Evolutionary conservation across 2,888 invertebrate genomes (phyloP).

Genomic region (Stenchaetothrips biformis): DNA sequence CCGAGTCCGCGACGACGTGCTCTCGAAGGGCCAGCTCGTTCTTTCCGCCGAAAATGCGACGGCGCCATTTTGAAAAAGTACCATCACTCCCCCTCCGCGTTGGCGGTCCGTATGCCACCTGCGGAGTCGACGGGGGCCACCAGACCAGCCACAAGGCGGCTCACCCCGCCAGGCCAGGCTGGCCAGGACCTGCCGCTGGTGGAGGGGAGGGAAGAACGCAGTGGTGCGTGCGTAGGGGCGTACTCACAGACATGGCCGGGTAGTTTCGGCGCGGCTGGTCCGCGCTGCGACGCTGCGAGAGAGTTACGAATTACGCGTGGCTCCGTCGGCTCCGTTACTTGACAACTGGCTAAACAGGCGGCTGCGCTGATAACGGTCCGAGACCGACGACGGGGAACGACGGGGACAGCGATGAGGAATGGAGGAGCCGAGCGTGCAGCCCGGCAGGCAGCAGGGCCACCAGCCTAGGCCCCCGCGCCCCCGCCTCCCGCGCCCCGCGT

Average conservation of each 20-base stretch:
- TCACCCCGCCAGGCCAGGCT: background rate
- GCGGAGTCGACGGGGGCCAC: background rate
- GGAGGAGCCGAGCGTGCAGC: background rate
- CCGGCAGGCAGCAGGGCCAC: background rate
- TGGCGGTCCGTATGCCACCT: background rate
- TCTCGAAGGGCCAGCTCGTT: background rate
- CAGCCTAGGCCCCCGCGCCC: background rate
- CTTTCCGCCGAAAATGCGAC: too few species aligned
- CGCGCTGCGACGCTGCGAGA: background rate
- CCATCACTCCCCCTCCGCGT: background rate
- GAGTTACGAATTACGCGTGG: background rate
- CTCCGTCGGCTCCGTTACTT: slow-evolving; percentile 5
- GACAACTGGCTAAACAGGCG: slow-evolving; percentile 17
- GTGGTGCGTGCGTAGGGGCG: background rate
- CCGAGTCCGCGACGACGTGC: background rate
- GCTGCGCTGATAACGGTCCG: background rate
- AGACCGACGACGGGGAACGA: background rate
- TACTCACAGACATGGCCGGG: slow-evolving; percentile 14
- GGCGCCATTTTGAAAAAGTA: too few species aligned
- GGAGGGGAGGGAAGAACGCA: background rate
- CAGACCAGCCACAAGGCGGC: background rate
- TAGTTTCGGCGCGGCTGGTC: background rate
- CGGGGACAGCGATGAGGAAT: background rate
- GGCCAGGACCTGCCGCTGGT: background rate
- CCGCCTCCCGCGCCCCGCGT: background rate